phyloP scores from a whole-genome alignment of 2,797 vertebrate species.

The Margarornis squamiger region DNA sequence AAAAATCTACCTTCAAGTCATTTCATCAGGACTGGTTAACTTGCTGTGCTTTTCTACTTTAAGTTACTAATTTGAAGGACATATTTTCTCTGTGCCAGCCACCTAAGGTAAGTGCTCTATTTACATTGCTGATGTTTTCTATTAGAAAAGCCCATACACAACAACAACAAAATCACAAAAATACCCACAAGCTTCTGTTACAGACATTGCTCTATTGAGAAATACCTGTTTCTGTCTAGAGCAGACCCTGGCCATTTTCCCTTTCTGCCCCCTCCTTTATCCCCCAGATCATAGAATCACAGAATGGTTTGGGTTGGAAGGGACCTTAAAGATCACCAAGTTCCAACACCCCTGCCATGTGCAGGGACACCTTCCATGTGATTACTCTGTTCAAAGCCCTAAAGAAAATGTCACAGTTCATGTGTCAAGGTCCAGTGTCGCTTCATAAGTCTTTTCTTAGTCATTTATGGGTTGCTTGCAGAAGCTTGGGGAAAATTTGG shows the following conservation, averaged over 20 bases:
- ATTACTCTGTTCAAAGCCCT: rapidly evolving
- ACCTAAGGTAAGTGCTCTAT: background rate
- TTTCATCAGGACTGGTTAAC: background rate
- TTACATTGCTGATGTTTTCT: background rate
- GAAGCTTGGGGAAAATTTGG: background rate
- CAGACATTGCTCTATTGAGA: background rate
- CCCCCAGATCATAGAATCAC: background rate
- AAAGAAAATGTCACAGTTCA: background rate
- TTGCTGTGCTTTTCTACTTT: background rate
- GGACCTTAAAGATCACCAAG: background rate
- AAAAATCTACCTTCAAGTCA: background rate
- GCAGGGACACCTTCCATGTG: background rate
- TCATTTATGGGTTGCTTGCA: background rate
- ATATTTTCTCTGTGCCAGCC: background rate
- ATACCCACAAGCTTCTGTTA: background rate
- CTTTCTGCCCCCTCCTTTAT: background rate
- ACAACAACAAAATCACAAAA: background rate
- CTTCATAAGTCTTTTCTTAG: background rate
- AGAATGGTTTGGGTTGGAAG: background rate
- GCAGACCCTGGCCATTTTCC: background rate
- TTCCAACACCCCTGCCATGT: background rate
- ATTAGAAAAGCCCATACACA: background rate
- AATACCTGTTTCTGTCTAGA: background rate
- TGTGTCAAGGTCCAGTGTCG: background rate
- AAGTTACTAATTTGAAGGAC: background rate